Evolutionary conservation across 2,113 vertebrate species (phyloP).

Genomic region (Pteropus alecto): DNA sequence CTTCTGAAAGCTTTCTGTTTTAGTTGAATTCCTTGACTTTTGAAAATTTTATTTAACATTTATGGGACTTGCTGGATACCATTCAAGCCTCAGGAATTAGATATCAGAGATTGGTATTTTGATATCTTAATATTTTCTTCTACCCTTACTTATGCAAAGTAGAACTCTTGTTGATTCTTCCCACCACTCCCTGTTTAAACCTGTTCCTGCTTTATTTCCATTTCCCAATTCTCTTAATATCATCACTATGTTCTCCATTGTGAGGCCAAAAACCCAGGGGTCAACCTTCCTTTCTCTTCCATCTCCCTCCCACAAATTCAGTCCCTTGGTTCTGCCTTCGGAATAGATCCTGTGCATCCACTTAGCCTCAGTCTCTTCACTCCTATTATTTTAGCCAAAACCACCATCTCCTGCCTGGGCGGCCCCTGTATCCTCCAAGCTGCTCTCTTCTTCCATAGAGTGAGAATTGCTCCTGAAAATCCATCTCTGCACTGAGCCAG

Average conservation of each 20-base stretch:
- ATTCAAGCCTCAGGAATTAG: neutral
- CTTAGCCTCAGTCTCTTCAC: neutral
- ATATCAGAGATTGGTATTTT: neutral
- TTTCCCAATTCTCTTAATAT: neutral
- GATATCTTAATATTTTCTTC: neutral
- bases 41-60: neutral
- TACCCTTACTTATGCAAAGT: neutral
- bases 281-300: neutral
- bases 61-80: neutral
- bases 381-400: neutral
- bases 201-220: neutral
- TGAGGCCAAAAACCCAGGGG: neutral
- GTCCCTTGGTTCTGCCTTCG: neutral
- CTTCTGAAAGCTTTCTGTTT: neutral
- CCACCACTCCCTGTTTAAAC: neutral
- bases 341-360: neutral
- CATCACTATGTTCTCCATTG: neutral
- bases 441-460: neutral
- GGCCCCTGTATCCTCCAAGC: neutral
- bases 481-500: neutral
- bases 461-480: neutral
- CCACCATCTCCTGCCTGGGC: neutral
- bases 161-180: neutral
- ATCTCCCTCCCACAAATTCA: neutral
- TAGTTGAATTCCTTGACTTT: neutral